Evolutionary conservation across 2,113 vertebrate species (phyloP), one percentile per base, ranked within the genome.

Genomic region (Chitala chitala): DNA sequence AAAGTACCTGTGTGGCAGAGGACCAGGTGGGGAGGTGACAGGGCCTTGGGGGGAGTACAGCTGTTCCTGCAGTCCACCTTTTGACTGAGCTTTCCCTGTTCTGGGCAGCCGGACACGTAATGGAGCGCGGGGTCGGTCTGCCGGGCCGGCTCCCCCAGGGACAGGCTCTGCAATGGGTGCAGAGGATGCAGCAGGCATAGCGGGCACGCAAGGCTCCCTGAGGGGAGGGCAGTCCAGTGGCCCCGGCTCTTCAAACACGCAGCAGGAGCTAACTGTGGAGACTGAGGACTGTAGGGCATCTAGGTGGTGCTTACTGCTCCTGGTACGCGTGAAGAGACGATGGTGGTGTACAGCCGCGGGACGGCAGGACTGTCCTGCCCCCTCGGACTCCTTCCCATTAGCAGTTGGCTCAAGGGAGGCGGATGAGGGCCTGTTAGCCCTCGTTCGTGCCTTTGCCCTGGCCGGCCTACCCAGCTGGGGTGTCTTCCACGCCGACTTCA

Each of bases 1-100:
- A 86, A 93, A 96, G 87, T 95, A 97, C 68, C 95, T 94, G 40
- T 98, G 94, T 42, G 93, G 92, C 82, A 94, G 94, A 0, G 89
- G 44, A 22, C 94, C 92, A 56, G 92, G 90, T 36, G 89, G 86
- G 50, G 91, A 78, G n/a, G n/a, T n/a, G n/a, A n/a, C n/a, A n/a
- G n/a, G n/a, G n/a, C n/a, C n/a, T n/a, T n/a, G n/a, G n/a, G n/a
- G n/a, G n/a, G n/a, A n/a, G n/a, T n/a, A n/a, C n/a, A n/a, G n/a
- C n/a, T n/a, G n/a, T n/a, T 76, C 83, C 82, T 76, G 10, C 75
- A 58, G 0, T 75, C 88, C 1, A 71, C 77, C 78, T 84, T 92
- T 87, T 81, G 81, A 78, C 79, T 87, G 78, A 36, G 90, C 89
- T 78, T 90, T 94, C 73, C 88, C 86, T 75, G 92, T 93, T 53